Evolutionary conservation across 64 coral and sea anemone genomes (phyloP).

Genomic region (Porites australiensis): DNA sequence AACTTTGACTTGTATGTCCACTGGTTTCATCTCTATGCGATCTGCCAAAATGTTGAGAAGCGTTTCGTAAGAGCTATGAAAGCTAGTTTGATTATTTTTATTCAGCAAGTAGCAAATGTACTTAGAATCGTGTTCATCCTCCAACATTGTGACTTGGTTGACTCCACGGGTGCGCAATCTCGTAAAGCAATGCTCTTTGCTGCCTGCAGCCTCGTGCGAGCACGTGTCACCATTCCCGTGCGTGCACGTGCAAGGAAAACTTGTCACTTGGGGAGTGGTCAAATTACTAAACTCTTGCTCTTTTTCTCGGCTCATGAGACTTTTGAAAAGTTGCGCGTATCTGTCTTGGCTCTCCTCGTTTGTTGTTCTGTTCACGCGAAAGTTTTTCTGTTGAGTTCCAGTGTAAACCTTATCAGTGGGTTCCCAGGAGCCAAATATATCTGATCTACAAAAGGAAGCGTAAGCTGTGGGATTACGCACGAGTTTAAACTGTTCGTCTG

Average conservation of each 20-base stretch:
- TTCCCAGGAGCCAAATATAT: conserved; percentile 71
- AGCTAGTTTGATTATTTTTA: not conserved
- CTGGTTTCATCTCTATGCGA: conserved; percentile 44
- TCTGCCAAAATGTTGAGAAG: conserved; percentile 29
- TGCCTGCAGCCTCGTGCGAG: conserved; percentile 1
- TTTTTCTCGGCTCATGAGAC: not conserved
- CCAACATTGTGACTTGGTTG: not conserved
- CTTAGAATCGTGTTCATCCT: conserved; percentile 1
- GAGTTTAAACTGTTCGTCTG: conserved; percentile 35
- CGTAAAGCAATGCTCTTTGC: conserved; percentile 1
- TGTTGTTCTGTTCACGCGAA: not conserved
- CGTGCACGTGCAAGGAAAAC: conserved; percentile 45
- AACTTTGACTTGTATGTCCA: conserved; percentile 15
- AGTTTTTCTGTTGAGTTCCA: not conserved
- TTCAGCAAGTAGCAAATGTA: conserved; percentile 10
- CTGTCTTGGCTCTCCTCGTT: not conserved
- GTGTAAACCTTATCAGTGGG: conserved; percentile 43
- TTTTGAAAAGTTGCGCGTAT: conserved; percentile 32
- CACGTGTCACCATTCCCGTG: conserved; percentile 19
- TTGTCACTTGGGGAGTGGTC: not conserved
- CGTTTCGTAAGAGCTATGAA: conserved; percentile 19
- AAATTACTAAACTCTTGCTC: not conserved
- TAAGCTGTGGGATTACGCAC: conserved; percentile 38
- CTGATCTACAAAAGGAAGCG: conserved; percentile 52
- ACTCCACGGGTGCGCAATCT: conserved; percentile 6